Percentiles rank a stretch among this genome's conserved stretches.
These are phyloP conservation scores for Diachasmimorpha longicaudata DNA, from an alignment of 1,140 invertebrate genomes.

Conservation along the genomic window DNA sequence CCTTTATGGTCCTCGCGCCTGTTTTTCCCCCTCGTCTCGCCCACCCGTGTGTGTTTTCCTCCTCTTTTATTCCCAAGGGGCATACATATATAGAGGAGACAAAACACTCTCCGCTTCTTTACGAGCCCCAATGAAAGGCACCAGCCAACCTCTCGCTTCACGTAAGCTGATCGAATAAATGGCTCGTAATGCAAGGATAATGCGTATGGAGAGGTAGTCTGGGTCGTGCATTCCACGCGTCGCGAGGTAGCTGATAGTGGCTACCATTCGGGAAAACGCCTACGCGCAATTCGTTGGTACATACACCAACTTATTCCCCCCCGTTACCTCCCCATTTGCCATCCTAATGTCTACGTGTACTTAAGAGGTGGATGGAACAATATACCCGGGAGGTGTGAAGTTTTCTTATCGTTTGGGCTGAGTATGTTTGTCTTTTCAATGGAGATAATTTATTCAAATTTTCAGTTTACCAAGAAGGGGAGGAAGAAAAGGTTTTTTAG, in stretches of 20 bases:
- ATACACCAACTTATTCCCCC: background rate
- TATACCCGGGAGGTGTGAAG: background rate
- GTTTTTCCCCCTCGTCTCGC: background rate
- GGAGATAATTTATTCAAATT: background rate
- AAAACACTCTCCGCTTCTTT: constrained; percentile 4
- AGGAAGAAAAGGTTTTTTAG: background rate
- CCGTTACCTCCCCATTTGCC: background rate
- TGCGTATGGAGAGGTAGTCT: constrained; percentile 32
- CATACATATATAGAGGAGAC: background rate
- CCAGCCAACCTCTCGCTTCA: background rate
- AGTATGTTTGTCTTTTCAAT: background rate
- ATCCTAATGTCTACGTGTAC: background rate
- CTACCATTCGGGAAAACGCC: constrained; percentile 1
- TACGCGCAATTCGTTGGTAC: background rate
- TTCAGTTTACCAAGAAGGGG: background rate
- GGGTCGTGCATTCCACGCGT: constrained; percentile 25
- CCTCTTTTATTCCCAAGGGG: background rate
- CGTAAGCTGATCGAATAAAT: constrained; percentile 29
- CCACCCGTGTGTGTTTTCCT: background rate
- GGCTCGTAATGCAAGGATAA: constrained; percentile 34
- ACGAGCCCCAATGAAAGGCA: background rate
- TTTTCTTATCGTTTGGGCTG: background rate
- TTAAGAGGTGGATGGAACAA: background rate
- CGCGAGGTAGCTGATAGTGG: background rate
- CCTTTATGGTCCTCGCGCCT: background rate